Conservation (phyloP, 1,140 invertebrate species). For the Battus philenor region DNA sequence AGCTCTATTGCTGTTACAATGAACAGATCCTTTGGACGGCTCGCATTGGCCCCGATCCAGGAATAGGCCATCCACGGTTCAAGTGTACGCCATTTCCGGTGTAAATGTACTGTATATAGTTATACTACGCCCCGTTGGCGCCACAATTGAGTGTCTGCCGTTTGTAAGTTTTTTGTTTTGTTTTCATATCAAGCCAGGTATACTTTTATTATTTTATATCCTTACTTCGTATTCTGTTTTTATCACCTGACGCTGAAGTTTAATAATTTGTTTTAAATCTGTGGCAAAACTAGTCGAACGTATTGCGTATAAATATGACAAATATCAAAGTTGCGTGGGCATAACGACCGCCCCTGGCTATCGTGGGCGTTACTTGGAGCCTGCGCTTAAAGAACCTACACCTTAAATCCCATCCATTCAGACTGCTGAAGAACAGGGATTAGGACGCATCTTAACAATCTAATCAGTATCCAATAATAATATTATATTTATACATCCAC, state of each 20-base stretch:
- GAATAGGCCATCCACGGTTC: constrained; percentile 59
- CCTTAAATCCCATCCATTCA: too few relatives aligned
- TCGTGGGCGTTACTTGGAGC: constrained; percentile 5
- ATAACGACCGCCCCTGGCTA: constrained; percentile 5
- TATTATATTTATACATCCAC: too few relatives aligned
- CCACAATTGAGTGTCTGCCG: constrained; percentile 20
- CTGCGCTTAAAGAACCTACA: not conserved
- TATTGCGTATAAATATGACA: not conserved
- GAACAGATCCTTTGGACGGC: constrained; percentile 31
- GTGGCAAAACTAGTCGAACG: not conserved
- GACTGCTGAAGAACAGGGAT: too few relatives aligned
- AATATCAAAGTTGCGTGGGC: constrained; percentile 9
- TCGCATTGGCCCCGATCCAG: constrained; percentile 57
- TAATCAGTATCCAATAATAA: too few relatives aligned
- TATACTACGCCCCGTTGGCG: constrained; percentile 43
- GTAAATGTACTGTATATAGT: constrained; percentile 26
- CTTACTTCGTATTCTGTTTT: not conserved
- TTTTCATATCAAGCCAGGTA: not conserved
- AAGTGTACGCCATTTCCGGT: constrained; percentile 58
- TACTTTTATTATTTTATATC: not conserved
- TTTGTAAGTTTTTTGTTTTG: not conserved
- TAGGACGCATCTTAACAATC: too few relatives aligned
- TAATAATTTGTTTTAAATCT: not conserved
- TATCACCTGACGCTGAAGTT: not conserved
- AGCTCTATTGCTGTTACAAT: constrained; percentile 7